Evolutionary conservation across 2,113 vertebrate species (phyloP), one percentile per base, ranked within the genome.

Genomic region (Paradoxurus hermaphroditus): DNA sequence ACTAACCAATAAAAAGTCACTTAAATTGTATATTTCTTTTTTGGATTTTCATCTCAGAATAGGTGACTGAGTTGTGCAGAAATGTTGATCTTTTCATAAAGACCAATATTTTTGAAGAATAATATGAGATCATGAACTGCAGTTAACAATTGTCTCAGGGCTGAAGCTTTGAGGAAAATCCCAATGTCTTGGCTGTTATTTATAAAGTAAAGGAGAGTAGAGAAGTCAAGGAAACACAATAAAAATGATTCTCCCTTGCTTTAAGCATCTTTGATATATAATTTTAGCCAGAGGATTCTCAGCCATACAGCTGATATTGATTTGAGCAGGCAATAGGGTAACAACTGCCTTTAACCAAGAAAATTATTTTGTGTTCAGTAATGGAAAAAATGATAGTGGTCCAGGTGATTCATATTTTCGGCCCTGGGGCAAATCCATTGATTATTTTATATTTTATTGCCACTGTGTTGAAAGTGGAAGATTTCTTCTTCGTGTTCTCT

Each of bases 381-480:
- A 59, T 56, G 27, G 11, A 14, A 77, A 93, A 81, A 67, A 82
- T 49, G 21, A 90, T 49, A 62, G 25, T 75, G 27, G 19, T 16
- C 59, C 36, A 75, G 39, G 51, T 70, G 56, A 68, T 51, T 91
- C 27, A 88, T 56, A 88, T 89, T 93, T 91, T 86, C 9, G 85
- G 51, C 31, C 23, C 5, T 44, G 39, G 44, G 62, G 27, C 9
- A 96, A 95, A 84, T 75, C 4, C 4, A 90, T 86, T 83, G 83
- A 92, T 73, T 95, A 79, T 49, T 84, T 94, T 70, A 73, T 87
- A 51, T 59, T 83, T 92, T 73, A 44, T 90, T 79, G 23, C 34
- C 11, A 31, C 46, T 63, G 29, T 83, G 16, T 53, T 90, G 67
- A 90, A 92, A 59, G 41, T 36, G 15, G 31, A 95, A 73, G 25